These are phyloP conservation scores for Scopus umbretta DNA, from an alignment of 2,113 vertebrate species.

Conservation along the genomic window DNA sequence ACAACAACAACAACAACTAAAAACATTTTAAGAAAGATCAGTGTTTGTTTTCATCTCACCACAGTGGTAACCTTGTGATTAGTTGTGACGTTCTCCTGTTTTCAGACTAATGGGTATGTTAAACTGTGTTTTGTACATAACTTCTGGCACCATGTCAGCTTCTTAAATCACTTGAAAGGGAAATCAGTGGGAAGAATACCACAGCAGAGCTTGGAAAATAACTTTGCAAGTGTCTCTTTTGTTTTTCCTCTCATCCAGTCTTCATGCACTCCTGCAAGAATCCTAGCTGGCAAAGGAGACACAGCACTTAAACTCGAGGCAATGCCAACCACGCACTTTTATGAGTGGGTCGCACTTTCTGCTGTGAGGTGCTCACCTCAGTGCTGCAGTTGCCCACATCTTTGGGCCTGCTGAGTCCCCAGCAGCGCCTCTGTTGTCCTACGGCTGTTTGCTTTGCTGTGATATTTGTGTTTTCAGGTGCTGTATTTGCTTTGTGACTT, in stretches of 20 bases:
- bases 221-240: not conserved
- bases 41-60: not conserved
- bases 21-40: not conserved
- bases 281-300: not conserved
- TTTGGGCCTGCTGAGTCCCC: not conserved
- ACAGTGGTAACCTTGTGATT: not conserved
- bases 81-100: not conserved
- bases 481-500: not conserved
- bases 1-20: too few species aligned
- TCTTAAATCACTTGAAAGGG: not conserved
- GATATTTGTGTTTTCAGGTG: not conserved
- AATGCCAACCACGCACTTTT: fast-evolving
- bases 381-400: not conserved
- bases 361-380: not conserved
- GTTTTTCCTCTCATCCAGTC: not conserved
- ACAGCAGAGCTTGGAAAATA: not conserved
- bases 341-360: not conserved
- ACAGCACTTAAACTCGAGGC: fast-evolving
- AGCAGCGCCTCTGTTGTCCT: not conserved
- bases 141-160: not conserved
- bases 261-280: fast-evolving
- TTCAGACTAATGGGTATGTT: not conserved
- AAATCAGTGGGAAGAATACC: not conserved
- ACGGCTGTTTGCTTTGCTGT: not conserved
- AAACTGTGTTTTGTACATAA: not conserved